These are phyloP conservation scores for Sterrhoptilus dennistouni DNA, from an alignment of 2,113 vertebrate genomes.

Conservation along the genomic window DNA sequence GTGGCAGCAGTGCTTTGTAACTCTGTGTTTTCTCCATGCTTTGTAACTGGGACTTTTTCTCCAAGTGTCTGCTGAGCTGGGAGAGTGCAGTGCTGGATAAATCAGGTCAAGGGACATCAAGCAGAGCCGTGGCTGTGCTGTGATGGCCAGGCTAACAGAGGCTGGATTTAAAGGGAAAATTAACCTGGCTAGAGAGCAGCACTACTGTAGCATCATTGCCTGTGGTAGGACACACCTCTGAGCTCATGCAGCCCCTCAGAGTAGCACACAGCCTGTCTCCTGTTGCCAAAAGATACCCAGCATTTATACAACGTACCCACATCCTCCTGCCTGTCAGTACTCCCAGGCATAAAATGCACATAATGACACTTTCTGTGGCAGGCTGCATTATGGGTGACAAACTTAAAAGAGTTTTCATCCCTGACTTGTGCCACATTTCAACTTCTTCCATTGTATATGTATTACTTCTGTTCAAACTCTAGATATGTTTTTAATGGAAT, in stretches of 20 bases:
- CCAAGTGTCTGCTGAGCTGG: not conserved
- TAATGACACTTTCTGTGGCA: not conserved
- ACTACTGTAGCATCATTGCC: rapidly evolving
- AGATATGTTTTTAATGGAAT: not conserved
- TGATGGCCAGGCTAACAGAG: not conserved
- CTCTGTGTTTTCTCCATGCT: not conserved
- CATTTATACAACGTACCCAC: not conserved
- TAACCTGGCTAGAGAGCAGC: not conserved
- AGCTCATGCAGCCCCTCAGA: rapidly evolving
- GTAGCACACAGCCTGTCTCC: rapidly evolving
- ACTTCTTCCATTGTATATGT: not conserved
- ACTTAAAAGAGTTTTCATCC: not conserved
- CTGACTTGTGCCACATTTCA: not conserved
- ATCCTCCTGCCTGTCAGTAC: not conserved
- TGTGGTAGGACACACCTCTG: rapidly evolving
- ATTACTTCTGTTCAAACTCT: not conserved
- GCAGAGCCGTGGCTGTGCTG: not conserved
- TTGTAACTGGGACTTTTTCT: not conserved
- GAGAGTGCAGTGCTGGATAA: not conserved
- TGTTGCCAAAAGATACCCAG: not conserved
- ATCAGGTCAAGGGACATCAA: not conserved
- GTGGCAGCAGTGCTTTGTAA: not conserved
- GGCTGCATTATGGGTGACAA: not conserved
- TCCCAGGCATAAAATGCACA: not conserved
- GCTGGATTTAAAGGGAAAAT: not conserved